phyloP scores from a whole-genome alignment of 2,888 invertebrate species.

The Aquatica leii region DNA sequence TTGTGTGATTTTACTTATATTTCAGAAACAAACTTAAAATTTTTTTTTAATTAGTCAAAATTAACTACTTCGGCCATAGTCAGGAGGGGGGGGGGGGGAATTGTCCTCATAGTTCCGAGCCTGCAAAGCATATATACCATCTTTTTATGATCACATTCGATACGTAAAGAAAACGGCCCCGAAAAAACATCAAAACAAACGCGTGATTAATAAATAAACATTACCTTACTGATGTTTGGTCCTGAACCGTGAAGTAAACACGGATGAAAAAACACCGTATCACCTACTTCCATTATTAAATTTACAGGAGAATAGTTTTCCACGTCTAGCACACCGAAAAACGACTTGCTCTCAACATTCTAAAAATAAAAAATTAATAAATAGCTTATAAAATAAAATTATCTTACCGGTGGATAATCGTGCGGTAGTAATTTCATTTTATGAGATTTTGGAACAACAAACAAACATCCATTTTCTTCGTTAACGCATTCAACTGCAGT shows the following conservation, averaged over 20 bases:
- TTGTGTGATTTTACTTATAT: no score
- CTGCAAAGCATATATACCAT: no score
- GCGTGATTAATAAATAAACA: no score
- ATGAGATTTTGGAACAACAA: slow-evolving; percentile 81
- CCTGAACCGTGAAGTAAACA: slow-evolving; percentile 88
- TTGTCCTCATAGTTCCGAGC: no score
- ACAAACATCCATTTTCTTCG: slow-evolving; percentile 82
- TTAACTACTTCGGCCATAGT: no score
- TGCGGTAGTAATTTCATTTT: slow-evolving; percentile 69
- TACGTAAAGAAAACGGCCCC: no score
- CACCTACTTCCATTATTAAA: slow-evolving; percentile 83
- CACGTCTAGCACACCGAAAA: neutral
- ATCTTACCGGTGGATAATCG: slow-evolving; percentile 62
- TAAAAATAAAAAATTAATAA: neutral
- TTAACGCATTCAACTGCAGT: slow-evolving; percentile 84
- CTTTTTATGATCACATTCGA: no score
- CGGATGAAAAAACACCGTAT: slow-evolving; percentile 89
- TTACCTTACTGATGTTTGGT: slow-evolving; percentile 74
- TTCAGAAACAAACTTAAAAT: no score
- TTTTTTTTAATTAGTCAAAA: no score
- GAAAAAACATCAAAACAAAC: no score
- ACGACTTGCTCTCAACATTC: slow-evolving; percentile 1
- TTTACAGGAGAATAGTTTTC: slow-evolving; percentile 47
- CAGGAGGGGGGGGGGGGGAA: no score
- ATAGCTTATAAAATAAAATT: no score